Conservation (phyloP, 2,888 invertebrate genomes). For the Drosophila imparisetae region DNA sequence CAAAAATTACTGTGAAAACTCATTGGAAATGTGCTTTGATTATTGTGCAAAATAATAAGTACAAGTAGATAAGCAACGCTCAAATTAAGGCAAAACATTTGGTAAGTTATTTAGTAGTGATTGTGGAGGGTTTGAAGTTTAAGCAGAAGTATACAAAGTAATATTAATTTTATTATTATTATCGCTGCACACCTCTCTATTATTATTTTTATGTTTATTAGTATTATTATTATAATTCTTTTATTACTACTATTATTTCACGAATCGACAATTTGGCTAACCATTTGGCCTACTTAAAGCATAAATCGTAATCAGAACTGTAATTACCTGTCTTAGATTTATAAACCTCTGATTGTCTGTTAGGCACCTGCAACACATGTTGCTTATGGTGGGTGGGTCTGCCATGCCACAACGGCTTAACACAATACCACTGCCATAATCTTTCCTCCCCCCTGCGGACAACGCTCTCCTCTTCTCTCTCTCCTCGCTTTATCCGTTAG, state of each 20-base stretch:
- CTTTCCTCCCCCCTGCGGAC: background rate
- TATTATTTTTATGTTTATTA: background rate
- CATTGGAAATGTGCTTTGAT: background rate
- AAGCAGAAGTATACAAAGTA: background rate
- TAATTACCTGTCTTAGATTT: slow-evolving; percentile 38
- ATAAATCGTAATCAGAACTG: slow-evolving; percentile 20
- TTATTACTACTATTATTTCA: background rate
- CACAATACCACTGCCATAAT: slow-evolving; percentile 18
- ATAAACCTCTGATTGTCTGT: slow-evolving; percentile 6
- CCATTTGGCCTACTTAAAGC: slow-evolving; percentile 1
- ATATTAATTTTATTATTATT: background rate
- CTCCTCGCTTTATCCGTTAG: slow-evolving; percentile 19
- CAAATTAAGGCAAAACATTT: background rate
- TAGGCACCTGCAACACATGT: slow-evolving; percentile 30
- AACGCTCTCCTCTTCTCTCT: background rate
- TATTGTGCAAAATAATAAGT: background rate
- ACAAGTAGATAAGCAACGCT: background rate
- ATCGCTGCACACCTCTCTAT: background rate
- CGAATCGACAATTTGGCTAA: background rate
- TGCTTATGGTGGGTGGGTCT: background rate
- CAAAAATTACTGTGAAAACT: background rate
- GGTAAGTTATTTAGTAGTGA: background rate
- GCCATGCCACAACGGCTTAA: slow-evolving; percentile 42
- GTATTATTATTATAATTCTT: background rate
- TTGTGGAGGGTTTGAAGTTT: background rate